Conservation (phyloP, 1,140 invertebrate species). For the Cyrtorhinus lividipennis region DNA sequence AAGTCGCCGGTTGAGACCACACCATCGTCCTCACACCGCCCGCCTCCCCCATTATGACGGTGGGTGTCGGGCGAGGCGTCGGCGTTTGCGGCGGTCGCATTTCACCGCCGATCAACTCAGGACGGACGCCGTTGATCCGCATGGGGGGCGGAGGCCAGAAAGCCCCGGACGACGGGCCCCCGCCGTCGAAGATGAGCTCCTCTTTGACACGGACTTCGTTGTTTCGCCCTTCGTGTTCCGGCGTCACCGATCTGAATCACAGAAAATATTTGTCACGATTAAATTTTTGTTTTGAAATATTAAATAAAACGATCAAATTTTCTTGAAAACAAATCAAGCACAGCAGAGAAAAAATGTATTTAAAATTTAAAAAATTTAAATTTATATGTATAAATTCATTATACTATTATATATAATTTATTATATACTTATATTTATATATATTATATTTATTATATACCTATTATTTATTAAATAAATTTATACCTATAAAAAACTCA, state of each 20-base stretch:
- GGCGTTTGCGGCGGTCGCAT: conserved; percentile 29
- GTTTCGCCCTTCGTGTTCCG: conserved; percentile 25
- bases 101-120: conserved; percentile 24
- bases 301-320: no score
- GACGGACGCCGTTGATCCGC: conserved; percentile 16
- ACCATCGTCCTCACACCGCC: conserved; percentile 83
- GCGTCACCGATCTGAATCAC: conserved; percentile 26
- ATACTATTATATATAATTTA: no score
- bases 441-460: no score
- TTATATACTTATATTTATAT: no score
- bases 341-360: no score
- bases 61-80: conserved; percentile 49
- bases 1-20: conserved; percentile 52
- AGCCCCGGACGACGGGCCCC: conserved; percentile 25
- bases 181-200: conserved; percentile 38
- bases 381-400: no score
- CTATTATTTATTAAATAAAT: no score
- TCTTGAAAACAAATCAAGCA: no score
- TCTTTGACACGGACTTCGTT: conserved; percentile 32
- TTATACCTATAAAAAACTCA: no score
- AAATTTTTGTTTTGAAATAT: no score
- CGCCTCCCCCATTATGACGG: conserved; percentile 78
- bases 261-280: no score
- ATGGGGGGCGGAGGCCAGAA: conserved; percentile 3
- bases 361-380: no score